Conservation (phyloP, 2,113 vertebrate species). For the Gambusia holbrooki region DNA sequence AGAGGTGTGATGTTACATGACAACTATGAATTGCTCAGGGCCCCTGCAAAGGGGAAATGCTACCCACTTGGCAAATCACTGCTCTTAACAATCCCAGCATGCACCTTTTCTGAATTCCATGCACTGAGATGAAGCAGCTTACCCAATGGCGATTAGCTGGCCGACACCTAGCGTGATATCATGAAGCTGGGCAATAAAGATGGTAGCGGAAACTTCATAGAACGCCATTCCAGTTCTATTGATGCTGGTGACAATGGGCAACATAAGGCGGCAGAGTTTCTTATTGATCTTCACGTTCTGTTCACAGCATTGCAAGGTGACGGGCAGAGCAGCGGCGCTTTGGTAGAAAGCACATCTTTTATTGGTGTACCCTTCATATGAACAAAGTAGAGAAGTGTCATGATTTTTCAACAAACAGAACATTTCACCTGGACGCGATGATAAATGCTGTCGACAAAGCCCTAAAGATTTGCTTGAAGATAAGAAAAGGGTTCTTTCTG, state of each 20-base stretch:
- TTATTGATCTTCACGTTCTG: neutral
- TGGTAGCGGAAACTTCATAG: neutral
- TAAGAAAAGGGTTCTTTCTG: too few species aligned
- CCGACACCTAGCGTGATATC: neutral
- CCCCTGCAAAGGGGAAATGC: too few species aligned
- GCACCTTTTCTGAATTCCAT: neutral
- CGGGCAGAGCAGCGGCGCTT: neutral
- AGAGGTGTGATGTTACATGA: too few species aligned
- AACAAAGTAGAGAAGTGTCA: too few species aligned
- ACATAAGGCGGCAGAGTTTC: neutral
- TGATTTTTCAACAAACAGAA: too few species aligned
- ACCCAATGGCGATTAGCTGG: neutral
- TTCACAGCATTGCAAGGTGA: neutral
- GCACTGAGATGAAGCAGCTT: neutral
- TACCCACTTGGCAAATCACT: too few species aligned
- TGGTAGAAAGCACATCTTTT: neutral
- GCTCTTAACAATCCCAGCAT: neutral
- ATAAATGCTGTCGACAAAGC: too few species aligned
- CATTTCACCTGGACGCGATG: too few species aligned
- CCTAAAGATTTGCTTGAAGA: too few species aligned
- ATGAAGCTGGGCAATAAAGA: neutral
- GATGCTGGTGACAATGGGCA: neutral
- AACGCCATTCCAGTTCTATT: neutral
- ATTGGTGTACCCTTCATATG: neutral
- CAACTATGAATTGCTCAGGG: too few species aligned